Base-by-base conservation (phyloP, 2,113 vertebrate genomes). In the Phrynosoma blainvillii region DNA sequence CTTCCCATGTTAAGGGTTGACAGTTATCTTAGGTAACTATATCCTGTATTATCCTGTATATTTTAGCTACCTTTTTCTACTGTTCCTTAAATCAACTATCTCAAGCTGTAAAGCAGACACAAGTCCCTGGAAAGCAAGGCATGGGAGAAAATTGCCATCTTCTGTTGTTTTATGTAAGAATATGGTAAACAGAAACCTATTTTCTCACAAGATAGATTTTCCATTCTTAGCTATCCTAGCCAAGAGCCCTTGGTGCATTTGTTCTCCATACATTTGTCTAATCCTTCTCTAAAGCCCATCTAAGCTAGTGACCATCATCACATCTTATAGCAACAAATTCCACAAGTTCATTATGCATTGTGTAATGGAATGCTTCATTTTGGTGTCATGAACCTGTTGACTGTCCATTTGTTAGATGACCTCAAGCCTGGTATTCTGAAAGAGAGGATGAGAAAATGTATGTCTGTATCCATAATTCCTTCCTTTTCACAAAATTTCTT, bases 271-370 rank as follows among this genome's bases (percentile, higher is more conserved):
- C 54, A 25, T 62, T 82, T 87, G 30, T 59, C 4, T 47, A 82
- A 73, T 62, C 14, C 12, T 86, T 86, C 18, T 40, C 20, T 86
- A 86, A 86, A 79, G 76, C 30, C 59, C 27, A 40, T 42, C 86
- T 82, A 74, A 82, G 56, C 79, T 75, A 82, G 40, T 42, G n/a
- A 9, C 66, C n/a, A 70, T 70, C 73, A 62, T n/a, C 40, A 25
- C 14, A 62, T 82, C 36, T 82, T 79, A 74, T 32, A 87, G 79
- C 86, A 87, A n/a, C 42, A 25, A n/a, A 65, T 87, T 82, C 70
- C 70, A 16, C 47, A 75, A 59, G 36, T 52, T 87, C 56, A 62
- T 75, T 75, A 65, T 75, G 25, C 70, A 52, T 65, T 32, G 70
- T 82, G 79, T 73, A 65, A 82, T n/a, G 54, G 59, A 87, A 75